Evolutionary conservation across 2,113 vertebrate species (phyloP).

Genomic region (Paracanthobrama guichenoti): DNA sequence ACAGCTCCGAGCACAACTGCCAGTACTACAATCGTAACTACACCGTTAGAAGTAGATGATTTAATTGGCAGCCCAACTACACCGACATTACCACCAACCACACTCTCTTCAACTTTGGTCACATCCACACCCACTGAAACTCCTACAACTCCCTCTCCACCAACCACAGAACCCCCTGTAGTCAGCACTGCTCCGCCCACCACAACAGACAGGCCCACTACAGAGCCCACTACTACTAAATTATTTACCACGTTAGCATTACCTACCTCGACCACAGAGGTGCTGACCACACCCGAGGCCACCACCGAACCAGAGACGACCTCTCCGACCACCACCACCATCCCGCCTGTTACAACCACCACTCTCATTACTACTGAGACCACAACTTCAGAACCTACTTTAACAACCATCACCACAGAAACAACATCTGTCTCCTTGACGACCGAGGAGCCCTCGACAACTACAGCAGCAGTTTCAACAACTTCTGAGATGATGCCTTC

Average conservation of each 20-base stretch:
- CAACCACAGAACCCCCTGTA: slow-evolving; percentile 39
- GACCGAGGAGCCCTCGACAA: slow-evolving; percentile 28
- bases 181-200: slow-evolving; percentile 52
- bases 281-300: slow-evolving; percentile 14
- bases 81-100: slow-evolving; percentile 24
- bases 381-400: slow-evolving; percentile 23
- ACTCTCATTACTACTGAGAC: slow-evolving; percentile 8
- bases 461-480: slow-evolving; percentile 20
- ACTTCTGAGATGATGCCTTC: slow-evolving; percentile 46
- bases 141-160: slow-evolving; percentile 30
- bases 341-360: slow-evolving; percentile 17
- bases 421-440: slow-evolving; percentile 17
- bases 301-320: slow-evolving; percentile 55
- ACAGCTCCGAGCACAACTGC: slow-evolving; percentile 42
- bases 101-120: neutral
- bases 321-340: neutral
- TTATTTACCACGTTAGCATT: neutral
- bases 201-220: slow-evolving; percentile 26
- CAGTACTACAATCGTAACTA: slow-evolving; percentile 45
- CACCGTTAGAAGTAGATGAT: neutral
- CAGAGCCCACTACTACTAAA: slow-evolving; percentile 29
- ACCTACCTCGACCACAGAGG: slow-evolving; percentile 54
- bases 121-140: neutral
- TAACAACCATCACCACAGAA: slow-evolving; percentile 42
- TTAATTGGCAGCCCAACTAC: slow-evolving; percentile 29